Evolutionary conservation across 2,797 vertebrate species (phyloP), one percentile per base, ranked within the genome.

Genomic region (Manis crassicaudata): DNA sequence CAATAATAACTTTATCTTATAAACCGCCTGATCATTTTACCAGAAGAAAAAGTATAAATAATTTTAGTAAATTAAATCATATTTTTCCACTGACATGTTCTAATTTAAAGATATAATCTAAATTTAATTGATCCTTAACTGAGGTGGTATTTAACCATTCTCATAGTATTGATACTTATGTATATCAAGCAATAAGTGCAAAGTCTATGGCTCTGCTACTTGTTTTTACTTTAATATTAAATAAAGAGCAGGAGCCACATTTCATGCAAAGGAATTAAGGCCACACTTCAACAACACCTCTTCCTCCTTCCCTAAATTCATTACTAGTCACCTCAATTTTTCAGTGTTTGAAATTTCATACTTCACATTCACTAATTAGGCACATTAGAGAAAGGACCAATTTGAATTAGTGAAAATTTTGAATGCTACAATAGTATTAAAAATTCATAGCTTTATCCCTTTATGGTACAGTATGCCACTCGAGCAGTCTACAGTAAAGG

Each of bases 1-100:
- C 52, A 82, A 20, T 52, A 91, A 91, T 94, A 68, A 32, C 76
- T 73, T 96, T 93, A 82, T 92, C 60, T 96, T 77, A 79, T 63
- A 77, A 92, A 92, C 43, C 16, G 80, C 35, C 32, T 92, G 73
- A 86, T 40, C 16, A 11, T 83, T 91, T 95, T 94, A 88, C 46
- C 63, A 50, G 0, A 3, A 46, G 40, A 37, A 40, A 46, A 46
- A n/a, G 10, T 56, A 11, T 75, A 92, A 90, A 62, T 70, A 79
- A 85, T 93, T 83, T 94, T 72, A 88, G 63, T 75, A 95, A 92
- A 79, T 90, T 27, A 81, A 84, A 92, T 85, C 16, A 35, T 54
- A 52, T 88, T 94, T 94, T 95, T 40, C 58, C 3, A 83, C 18
- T 40, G 75, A 76, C 11, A 62, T 81, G 20, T 77, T 90, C 52